phyloP scores from a whole-genome alignment of 2,888 invertebrate genomes.

The Nephrocerus scutellatus region DNA sequence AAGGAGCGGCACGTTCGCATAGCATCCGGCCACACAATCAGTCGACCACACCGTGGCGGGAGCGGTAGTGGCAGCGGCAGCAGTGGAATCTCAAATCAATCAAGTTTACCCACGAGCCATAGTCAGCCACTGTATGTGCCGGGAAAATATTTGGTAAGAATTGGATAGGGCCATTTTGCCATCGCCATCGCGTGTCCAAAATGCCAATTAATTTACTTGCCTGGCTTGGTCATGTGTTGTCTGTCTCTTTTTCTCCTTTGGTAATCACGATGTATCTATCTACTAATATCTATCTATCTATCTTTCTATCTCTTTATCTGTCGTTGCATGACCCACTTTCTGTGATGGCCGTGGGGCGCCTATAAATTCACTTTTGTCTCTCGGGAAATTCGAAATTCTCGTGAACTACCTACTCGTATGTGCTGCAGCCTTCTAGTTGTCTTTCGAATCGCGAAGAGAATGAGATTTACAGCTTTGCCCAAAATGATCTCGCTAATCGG shows the following conservation, averaged over 20 bases:
- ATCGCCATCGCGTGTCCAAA: too few relatives aligned
- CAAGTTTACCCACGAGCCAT: slow-evolving; percentile 66
- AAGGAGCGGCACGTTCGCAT: slow-evolving; percentile 49
- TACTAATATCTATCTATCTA: too few relatives aligned
- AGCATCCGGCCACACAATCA: slow-evolving; percentile 42
- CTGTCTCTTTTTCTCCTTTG: slow-evolving; percentile 3
- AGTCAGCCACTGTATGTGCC: slow-evolving; percentile 85
- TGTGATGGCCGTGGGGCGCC: too few relatives aligned
- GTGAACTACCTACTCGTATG: too few relatives aligned
- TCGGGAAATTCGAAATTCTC: too few relatives aligned
- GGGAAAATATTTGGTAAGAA: slow-evolving; percentile 87
- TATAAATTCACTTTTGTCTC: too few relatives aligned
- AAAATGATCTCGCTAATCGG: slow-evolving; percentile 75
- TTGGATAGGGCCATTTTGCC: too few relatives aligned
- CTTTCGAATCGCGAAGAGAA: slow-evolving; percentile 86
- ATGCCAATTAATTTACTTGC: slow-evolving; percentile 1
- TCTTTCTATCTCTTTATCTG: too few relatives aligned
- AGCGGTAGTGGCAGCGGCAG: slow-evolving; percentile 22
- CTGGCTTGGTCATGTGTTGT: too few relatives aligned
- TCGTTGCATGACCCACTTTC: too few relatives aligned
- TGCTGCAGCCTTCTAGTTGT: slow-evolving; percentile 82
- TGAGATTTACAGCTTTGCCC: slow-evolving; percentile 83
- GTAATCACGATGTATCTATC: too few relatives aligned
- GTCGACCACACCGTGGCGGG: slow-evolving; percentile 37
- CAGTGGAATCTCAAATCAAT: slow-evolving; percentile 41